phyloP scores from a whole-genome alignment of 2,113 vertebrate genomes.

The Aphyosemion australe region DNA sequence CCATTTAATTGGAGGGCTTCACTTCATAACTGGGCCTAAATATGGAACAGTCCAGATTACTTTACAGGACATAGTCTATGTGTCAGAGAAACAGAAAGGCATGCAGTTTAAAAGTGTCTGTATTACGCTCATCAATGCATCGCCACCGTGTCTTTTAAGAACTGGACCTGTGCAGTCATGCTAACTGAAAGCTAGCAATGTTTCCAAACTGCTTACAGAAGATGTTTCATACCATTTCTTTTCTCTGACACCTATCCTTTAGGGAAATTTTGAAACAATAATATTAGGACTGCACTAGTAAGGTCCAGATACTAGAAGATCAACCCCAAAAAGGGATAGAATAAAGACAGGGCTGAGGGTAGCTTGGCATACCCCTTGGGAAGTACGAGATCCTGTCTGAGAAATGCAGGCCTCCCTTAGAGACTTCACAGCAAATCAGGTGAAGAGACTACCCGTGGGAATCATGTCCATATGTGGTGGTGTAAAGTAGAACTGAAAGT shows the following conservation, averaged over 20 bases:
- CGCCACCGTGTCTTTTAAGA: not conserved
- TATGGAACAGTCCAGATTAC: not conserved
- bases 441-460: slow-evolving; percentile 62
- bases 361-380: slow-evolving; percentile 46
- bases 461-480: slow-evolving; percentile 49
- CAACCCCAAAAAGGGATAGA: slow-evolving; percentile 36
- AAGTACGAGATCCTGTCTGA: slow-evolving; percentile 47
- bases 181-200: not conserved
- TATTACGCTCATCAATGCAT: slow-evolving; percentile 3
- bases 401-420: slow-evolving; percentile 53
- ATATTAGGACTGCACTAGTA: slow-evolving; percentile 3
- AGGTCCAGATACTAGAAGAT: slow-evolving; percentile 15
- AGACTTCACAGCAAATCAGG: slow-evolving; percentile 63
- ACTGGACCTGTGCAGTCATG: not conserved
- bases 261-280: slow-evolving; percentile 6
- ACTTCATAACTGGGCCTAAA: not conserved
- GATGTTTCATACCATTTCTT: not conserved
- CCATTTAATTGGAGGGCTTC: not conserved
- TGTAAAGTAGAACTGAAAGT: slow-evolving; percentile 64
- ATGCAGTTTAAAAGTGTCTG: not conserved
- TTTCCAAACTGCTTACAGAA: not conserved
- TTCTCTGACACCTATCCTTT: not conserved
- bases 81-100: not conserved
- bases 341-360: slow-evolving; percentile 52
- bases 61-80: not conserved